Conservation (phyloP, 2,888 invertebrate genomes). For the Erebia epiphron region DNA sequence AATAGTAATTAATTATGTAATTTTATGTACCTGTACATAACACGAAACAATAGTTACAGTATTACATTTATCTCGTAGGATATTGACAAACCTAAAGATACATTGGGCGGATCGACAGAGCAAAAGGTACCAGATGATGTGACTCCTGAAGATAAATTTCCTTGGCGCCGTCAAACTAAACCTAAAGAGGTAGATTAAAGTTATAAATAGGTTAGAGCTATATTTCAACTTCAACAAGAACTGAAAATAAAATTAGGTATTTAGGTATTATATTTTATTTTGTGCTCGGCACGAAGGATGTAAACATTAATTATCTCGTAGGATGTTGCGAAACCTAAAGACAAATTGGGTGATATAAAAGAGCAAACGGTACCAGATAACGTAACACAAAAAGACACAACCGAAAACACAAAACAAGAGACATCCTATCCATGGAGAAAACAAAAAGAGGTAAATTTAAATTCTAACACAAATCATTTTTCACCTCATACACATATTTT, state of each 20-base stretch:
- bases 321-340: conserved; percentile 27
- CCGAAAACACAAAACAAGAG: conserved; percentile 47
- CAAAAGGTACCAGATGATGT: conserved; percentile 51
- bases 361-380: conserved; percentile 50
- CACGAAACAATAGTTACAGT: conserved; percentile 22
- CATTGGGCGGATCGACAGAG: neutral
- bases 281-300: neutral
- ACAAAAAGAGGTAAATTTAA: conserved; percentile 52
- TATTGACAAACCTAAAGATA: conserved; percentile 22
- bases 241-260: neutral
- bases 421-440: conserved; percentile 56
- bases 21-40: neutral
- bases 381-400: conserved; percentile 46
- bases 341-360: conserved; percentile 8
- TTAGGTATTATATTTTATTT: neutral
- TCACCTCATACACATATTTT: conserved; percentile 1
- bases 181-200: neutral
- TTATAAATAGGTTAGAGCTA: too few relatives aligned
- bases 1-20: too few relatives aligned
- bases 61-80: conserved; percentile 20
- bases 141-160: conserved; percentile 41
- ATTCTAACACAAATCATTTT: conserved; percentile 19
- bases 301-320: conserved; percentile 31
- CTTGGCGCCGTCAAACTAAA: neutral
- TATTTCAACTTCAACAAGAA: neutral